A percentile compares a stretch with the other conserved stretches of the same genome.
These are phyloP conservation scores for Galaxias olidus DNA, from an alignment of 2,797 vertebrate species.

Conservation along the genomic window DNA sequence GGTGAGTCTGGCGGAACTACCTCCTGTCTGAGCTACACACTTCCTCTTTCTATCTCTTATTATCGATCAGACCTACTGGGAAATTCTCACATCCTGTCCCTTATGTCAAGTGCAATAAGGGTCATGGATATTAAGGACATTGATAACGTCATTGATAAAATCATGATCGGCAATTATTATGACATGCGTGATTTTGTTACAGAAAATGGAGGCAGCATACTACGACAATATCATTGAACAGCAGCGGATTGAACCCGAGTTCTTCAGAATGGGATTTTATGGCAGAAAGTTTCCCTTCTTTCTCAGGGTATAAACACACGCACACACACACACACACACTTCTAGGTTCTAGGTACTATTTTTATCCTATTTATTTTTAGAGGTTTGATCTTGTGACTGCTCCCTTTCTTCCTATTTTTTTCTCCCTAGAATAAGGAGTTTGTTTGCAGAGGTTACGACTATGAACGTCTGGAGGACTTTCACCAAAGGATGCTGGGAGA, in stretches of 20 bases:
- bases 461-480: conserved; percentile 96
- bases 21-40: background rate
- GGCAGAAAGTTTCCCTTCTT: conserved; percentile 99
- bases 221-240: conserved; percentile 99
- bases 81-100: too few relatives aligned
- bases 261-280: conserved; percentile 97
- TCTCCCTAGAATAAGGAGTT: conserved; percentile 94
- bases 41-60: background rate
- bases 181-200: conserved; percentile 31
- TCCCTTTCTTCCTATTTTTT: conserved; percentile 17
- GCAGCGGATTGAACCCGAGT: conserved; percentile 95
- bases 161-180: conserved; percentile 40
- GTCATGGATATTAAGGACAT: background rate
- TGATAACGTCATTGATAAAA: conserved; percentile 45
- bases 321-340: background rate
- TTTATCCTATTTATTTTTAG: background rate
- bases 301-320: conserved; percentile 81
- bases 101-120: conserved; percentile 14
- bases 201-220: conserved; percentile 99
- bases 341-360: background rate
- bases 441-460: conserved; percentile 96
- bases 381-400: background rate
- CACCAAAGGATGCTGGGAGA: conserved; percentile 98
- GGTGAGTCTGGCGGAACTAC: conserved; percentile 74
- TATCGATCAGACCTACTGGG: too few relatives aligned